A percentile compares a stretch with the other conserved stretches of the same genome.
Evolutionary conservation across 92 coral and sea anemone species (phyloP).

Genomic region (Actinostola sp.): DNA sequence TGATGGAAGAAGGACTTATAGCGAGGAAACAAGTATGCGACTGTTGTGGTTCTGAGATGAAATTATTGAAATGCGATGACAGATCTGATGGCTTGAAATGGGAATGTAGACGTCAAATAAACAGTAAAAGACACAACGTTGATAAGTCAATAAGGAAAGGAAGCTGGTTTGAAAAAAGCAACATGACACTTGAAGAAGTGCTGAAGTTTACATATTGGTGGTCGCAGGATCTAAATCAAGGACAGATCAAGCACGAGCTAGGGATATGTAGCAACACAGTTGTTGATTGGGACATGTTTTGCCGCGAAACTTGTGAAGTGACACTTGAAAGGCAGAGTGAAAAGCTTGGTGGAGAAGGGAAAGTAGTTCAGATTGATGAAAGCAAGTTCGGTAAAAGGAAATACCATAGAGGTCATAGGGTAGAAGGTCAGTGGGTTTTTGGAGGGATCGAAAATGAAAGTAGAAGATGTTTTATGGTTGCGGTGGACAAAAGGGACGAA

Average conservation of each 20-base stretch:
- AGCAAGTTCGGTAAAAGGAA: no score
- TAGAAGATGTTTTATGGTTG: no score
- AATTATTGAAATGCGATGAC: slow-evolving; percentile 33
- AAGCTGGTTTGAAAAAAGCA: slow-evolving; percentile 50
- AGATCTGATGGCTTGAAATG: slow-evolving; percentile 49
- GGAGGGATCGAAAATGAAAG: no score
- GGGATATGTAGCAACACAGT: slow-evolving; percentile 26
- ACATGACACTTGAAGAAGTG: slow-evolving; percentile 45
- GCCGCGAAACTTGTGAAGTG: slow-evolving; percentile 51
- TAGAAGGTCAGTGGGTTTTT: no score
- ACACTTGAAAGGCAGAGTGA: slow-evolving; percentile 12
- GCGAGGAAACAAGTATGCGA: slow-evolving; percentile 21
- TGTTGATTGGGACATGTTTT: slow-evolving; percentile 52
- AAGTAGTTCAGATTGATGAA: slow-evolving; percentile 31
- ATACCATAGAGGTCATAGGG: not conserved
- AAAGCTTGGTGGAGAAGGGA: slow-evolving; percentile 19
- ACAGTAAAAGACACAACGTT: slow-evolving; percentile 40
- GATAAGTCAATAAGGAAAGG: slow-evolving; percentile 45
- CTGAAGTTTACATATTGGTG: slow-evolving; percentile 55
- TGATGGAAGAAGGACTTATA: slow-evolving; percentile 46
- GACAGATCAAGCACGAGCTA: slow-evolving; percentile 25
- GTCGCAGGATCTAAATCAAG: slow-evolving; percentile 43
- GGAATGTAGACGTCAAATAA: slow-evolving; percentile 47
- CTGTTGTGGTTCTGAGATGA: slow-evolving; percentile 25
- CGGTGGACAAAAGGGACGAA: no score